Evolutionary conservation across 2,113 vertebrate species (phyloP).

Genomic region (Eulemur macaco): DNA sequence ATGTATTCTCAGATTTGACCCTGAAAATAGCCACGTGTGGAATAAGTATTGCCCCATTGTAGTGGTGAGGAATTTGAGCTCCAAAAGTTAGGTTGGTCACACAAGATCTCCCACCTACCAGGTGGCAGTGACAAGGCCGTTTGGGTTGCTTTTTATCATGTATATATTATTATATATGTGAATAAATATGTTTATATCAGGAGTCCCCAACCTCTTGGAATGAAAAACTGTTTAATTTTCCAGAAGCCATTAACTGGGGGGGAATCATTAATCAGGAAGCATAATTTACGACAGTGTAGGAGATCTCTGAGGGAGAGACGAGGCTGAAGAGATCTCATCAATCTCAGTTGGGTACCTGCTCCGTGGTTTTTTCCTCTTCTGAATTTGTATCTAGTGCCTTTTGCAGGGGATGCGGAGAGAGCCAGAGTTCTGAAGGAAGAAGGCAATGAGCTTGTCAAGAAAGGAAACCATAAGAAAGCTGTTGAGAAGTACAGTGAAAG

Average conservation of each 20-base stretch:
- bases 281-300: not conserved
- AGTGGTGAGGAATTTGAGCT: not conserved
- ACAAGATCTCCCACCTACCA: not conserved
- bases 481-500: conserved; percentile 95
- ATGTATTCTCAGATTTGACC: not conserved
- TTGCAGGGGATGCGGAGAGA: conserved; percentile 82
- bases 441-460: conserved; percentile 95
- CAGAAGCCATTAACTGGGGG: not conserved
- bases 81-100: not conserved
- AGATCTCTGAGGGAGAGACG: not conserved
- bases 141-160: not conserved
- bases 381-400: conserved; percentile 77
- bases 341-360: not conserved
- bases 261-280: not conserved
- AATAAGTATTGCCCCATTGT: not conserved
- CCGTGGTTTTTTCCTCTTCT: conserved; percentile 66
- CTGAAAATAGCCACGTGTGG: not conserved
- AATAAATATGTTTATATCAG: not conserved
- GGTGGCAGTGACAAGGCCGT: not conserved
- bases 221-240: not conserved
- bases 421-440: conserved; percentile 91
- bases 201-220: not conserved
- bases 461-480: conserved; percentile 91
- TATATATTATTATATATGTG: not conserved
- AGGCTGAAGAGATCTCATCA: not conserved